These are phyloP conservation scores for Gymnobelideus leadbeateri DNA, from an alignment of 2,113 vertebrate species.

Conservation along the genomic window DNA sequence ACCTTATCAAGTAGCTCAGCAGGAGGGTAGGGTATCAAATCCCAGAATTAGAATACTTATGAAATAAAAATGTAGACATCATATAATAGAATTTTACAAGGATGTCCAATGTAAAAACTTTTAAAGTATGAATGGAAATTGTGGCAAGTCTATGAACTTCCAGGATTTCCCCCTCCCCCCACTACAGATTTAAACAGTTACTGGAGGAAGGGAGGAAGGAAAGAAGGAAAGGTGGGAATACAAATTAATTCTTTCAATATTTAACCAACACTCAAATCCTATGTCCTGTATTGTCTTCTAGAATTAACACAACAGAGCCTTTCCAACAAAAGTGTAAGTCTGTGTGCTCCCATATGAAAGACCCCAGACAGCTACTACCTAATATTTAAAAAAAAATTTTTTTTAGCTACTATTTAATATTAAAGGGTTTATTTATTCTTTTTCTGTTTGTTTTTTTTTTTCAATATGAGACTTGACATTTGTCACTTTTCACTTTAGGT, in stretches of 20 bases:
- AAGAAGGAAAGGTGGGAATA: no score
- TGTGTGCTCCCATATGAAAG: background rate
- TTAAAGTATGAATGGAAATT: background rate
- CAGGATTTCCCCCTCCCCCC: background rate
- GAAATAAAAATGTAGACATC: accelerated
- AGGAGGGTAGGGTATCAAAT: background rate
- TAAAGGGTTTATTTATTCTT: background rate
- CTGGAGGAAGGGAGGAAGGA: background rate
- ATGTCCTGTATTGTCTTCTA: no score
- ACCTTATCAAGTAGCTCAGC: background rate
- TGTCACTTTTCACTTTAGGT: background rate
- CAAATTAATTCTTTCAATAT: no score
- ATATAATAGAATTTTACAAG: background rate
- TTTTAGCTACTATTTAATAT: background rate
- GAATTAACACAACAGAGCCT: no score
- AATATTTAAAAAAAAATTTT: background rate
- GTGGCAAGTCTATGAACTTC: background rate
- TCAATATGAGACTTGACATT: background rate
- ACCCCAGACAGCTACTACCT: background rate
- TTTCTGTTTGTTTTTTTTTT: background rate
- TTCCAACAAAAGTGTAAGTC: no score
- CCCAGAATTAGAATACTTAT: background rate
- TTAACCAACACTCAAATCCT: no score
- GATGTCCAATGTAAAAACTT: accelerated
- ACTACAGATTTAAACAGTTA: background rate